Evolutionary conservation across 2,888 invertebrate genomes (phyloP).

Genomic region (Opisthograptis luteolata): DNA sequence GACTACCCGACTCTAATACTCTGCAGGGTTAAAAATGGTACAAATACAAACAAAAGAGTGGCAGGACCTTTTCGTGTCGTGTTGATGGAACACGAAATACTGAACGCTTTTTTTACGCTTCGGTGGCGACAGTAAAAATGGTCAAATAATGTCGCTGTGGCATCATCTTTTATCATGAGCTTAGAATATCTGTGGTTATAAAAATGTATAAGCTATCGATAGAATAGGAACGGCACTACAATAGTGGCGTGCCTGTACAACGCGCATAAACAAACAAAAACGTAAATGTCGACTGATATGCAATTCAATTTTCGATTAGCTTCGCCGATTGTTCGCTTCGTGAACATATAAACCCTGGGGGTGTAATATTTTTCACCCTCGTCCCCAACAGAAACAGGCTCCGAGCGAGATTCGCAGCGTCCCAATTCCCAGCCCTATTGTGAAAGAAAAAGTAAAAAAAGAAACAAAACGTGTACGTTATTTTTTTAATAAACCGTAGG

Average conservation of each 20-base stretch:
- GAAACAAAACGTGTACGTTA: conserved; percentile 17
- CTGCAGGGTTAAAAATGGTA: conserved; percentile 21
- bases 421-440: conserved; percentile 22
- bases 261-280: conserved; percentile 12
- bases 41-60: conserved; percentile 25
- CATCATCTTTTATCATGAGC: conserved; percentile 17
- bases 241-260: no score
- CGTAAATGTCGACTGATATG: conserved; percentile 15
- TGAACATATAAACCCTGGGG: conserved; percentile 64
- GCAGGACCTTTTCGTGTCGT: conserved; percentile 1
- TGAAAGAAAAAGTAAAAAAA: conserved; percentile 14
- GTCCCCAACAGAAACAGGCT: conserved; percentile 64
- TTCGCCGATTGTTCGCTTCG: conserved; percentile 45
- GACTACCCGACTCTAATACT: conserved; percentile 9
- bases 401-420: conserved; percentile 42
- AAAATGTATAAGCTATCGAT: conserved; percentile 1
- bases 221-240: background rate
- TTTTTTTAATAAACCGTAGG: conserved; percentile 62
- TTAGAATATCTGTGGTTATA: no score
- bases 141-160: conserved; percentile 8
- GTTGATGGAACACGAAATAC: conserved; percentile 17
- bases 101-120: no score
- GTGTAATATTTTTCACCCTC: conserved; percentile 83
- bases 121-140: conserved; percentile 18
- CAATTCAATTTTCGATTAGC: conserved; percentile 40